Evolutionary conservation across 1,140 invertebrate species (phyloP).

Genomic region (Prorops nasuta): DNA sequence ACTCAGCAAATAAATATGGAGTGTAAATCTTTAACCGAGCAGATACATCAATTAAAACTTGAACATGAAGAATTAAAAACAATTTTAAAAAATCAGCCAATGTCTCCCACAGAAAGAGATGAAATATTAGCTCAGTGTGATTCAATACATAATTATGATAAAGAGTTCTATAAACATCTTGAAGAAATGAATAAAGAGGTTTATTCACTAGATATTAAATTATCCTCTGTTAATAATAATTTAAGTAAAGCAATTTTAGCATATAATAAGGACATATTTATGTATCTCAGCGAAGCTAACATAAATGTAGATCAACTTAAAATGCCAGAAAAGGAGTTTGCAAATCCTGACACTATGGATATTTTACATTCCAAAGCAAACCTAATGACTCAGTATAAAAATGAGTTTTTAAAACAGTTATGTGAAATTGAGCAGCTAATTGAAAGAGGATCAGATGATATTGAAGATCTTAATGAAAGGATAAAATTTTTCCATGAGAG

Average conservation of each 20-base stretch:
- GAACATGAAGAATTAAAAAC: constrained; percentile 23
- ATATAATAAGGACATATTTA: constrained; percentile 39
- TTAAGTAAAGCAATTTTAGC: constrained; percentile 33
- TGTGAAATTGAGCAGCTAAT: constrained; percentile 15
- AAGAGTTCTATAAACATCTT: constrained; percentile 34
- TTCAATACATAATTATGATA: constrained; percentile 29
- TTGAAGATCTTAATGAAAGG: constrained; percentile 8
- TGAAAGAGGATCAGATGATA: constrained; percentile 8
- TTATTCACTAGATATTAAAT: constrained; percentile 38
- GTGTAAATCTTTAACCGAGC: constrained; percentile 8
- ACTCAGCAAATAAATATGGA: constrained; percentile 27
- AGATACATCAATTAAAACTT: constrained; percentile 18
- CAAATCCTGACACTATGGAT: constrained; percentile 24
- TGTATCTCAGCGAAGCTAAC: constrained; percentile 21
- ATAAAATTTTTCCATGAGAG: constrained; percentile 20
- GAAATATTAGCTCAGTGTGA: constrained; percentile 29
- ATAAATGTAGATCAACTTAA: constrained; percentile 30
- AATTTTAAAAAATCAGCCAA: constrained; percentile 31
- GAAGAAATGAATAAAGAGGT: constrained; percentile 40
- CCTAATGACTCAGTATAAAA: constrained; percentile 27
- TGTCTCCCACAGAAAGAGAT: constrained; percentile 34
- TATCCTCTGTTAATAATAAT: constrained; percentile 27
- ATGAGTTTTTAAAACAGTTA: constrained; percentile 21
- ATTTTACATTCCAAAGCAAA: constrained; percentile 23
- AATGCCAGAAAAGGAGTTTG: constrained; percentile 35